phyloP scores from a whole-genome alignment of 2,797 vertebrate genomes.

The Poeciliopsis paucimaculata region DNA sequence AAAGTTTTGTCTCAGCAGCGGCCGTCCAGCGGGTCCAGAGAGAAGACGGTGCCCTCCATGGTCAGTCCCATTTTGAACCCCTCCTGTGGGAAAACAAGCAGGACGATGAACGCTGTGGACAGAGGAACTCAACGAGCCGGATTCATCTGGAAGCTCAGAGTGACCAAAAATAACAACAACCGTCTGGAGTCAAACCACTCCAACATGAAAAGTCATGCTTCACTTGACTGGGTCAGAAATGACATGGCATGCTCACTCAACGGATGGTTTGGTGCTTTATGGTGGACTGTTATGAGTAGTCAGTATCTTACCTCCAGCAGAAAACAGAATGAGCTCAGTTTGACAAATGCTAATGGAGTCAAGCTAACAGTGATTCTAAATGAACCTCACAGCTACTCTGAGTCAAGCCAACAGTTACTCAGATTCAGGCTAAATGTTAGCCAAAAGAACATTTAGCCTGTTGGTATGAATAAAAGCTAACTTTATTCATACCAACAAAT shows the following conservation, averaged over 20 bases:
- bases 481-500: neutral
- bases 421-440: neutral
- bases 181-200: neutral
- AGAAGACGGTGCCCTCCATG: conserved; percentile 97
- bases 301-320: neutral
- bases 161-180: neutral
- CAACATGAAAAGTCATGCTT: neutral
- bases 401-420: neutral
- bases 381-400: neutral
- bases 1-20: conserved; percentile 89
- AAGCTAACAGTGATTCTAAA: neutral
- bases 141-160: neutral
- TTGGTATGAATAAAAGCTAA: neutral
- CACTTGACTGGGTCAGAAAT: neutral
- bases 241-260: neutral
- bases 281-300: neutral
- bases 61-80: conserved; percentile 99
- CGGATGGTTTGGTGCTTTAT: neutral
- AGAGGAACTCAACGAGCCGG: neutral
- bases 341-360: neutral
- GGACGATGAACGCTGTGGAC: conserved; percentile 22
- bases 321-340: neutral
- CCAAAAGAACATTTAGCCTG: too few species aligned
- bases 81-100: conserved; percentile 87
- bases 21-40: conserved; percentile 93